Evolutionary conservation across 1,140 invertebrate species (phyloP), one percentile per base, ranked within the genome.

Genomic region (Tetraneura akinire): DNA sequence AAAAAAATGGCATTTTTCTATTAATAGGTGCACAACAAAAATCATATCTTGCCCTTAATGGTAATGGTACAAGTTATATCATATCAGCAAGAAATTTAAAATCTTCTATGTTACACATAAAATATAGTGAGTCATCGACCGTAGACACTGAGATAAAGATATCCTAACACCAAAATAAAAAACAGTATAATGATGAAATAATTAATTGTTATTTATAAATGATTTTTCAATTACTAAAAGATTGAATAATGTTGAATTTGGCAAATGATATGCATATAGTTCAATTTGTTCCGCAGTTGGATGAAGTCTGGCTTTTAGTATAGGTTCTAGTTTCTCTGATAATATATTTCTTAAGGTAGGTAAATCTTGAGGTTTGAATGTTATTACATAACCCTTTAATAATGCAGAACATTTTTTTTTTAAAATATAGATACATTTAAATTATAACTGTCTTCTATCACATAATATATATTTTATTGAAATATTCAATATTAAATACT

Each of bases 11-110:
- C 86, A 95, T 90, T 86, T 96, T 96, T 82, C 90, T 91, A 84
- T 97, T 97, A 60, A 99, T 96, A 0, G 98, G 98, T n/a, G 97
- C 93, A 87, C 96, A 98, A 85, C 98, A 99, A 85, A 99, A 98
- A 0, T 96, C 91, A 86, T 98, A 99, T 80, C 96, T 89, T 3
- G 93, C 92, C 80, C 95, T 88, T 11, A 99, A 85, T 37, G 96
- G 90, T 21, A 99, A 86, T 1, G 93, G 92, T 26, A 99, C 92
- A 86, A 98, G 95, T 83, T 99, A 94, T 83, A 99, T 97, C 91
- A 98, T 95, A 84, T 98, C 94, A 14, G 97, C 97, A 1, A 99
- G 87, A 85, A 95, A 96, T 87, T 98, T 98, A 85, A 99, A 98
- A 83, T 95, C 94, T 81, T 97, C 94, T 66, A 94, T 92, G 82